These are phyloP conservation scores for Aythya baeri DNA, from an alignment of 2,113 vertebrate genomes.

Conservation along the genomic window DNA sequence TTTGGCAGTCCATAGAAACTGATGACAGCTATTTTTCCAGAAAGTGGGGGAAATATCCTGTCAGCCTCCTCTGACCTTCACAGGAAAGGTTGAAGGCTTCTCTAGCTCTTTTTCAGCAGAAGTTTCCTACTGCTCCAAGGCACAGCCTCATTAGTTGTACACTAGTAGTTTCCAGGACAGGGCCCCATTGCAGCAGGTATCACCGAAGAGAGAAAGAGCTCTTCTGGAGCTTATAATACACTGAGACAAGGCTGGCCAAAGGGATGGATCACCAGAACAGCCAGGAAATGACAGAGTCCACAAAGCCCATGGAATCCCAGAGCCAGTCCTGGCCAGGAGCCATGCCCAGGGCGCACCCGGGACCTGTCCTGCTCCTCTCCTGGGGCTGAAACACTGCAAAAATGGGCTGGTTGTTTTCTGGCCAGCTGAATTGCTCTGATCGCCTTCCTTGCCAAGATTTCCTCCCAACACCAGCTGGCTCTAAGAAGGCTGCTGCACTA, in stretches of 20 bases:
- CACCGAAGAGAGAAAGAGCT: not conserved
- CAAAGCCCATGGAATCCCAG: not conserved
- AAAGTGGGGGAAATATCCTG: not conserved
- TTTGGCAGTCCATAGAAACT: not conserved
- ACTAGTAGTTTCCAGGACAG: not conserved
- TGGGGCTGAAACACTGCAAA: not conserved
- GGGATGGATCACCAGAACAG: not conserved
- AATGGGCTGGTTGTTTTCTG: not conserved
- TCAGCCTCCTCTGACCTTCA: not conserved
- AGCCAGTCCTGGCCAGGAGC: not conserved
- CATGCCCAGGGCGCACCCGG: not conserved
- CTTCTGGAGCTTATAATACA: not conserved
- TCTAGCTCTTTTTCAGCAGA: not conserved
- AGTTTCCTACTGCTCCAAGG: not conserved
- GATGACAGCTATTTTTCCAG: slow-evolving; percentile 9
- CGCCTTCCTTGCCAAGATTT: not conserved
- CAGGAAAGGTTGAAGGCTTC: not conserved
- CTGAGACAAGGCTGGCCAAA: not conserved
- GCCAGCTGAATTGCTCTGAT: not conserved
- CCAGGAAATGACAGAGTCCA: not conserved
- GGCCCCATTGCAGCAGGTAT: not conserved
- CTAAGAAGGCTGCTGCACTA: not conserved
- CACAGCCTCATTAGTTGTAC: not conserved
- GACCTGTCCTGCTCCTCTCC: not conserved
- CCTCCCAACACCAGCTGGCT: not conserved